Evolutionary conservation across 2,113 vertebrate species (phyloP).

Genomic region (Dipodomys merriami): DNA sequence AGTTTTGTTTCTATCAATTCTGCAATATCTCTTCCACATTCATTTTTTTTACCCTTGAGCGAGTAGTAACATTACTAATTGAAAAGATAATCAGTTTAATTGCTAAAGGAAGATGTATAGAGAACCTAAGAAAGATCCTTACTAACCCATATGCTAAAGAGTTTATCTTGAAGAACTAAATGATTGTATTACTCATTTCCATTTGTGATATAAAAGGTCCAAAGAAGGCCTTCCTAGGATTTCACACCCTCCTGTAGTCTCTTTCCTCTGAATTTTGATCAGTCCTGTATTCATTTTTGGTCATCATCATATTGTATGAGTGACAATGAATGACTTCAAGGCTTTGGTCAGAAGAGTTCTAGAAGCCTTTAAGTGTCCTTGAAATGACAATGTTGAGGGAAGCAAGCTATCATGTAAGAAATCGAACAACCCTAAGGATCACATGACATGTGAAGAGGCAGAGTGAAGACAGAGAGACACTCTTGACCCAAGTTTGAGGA

Average conservation of each 20-base stretch:
- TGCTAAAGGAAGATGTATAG: slow-evolving; percentile 20
- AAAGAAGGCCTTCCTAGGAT: neutral
- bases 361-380: neutral
- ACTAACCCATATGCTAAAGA: neutral
- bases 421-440: neutral
- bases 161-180: neutral
- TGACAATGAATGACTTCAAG: neutral
- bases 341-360: neutral
- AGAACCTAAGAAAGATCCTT: slow-evolving; percentile 1
- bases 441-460: neutral
- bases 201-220: neutral
- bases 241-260: neutral
- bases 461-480: neutral
- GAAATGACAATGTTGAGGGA: neutral
- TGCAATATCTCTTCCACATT: neutral
- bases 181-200: neutral
- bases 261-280: neutral
- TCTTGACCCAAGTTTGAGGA: neutral
- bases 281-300: neutral
- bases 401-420: neutral
- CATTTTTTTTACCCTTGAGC: neutral
- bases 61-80: neutral
- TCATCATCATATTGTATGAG: neutral
- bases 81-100: neutral
- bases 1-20: neutral